phyloP scores from a whole-genome alignment of 1,140 invertebrate species.

The Papilio machaon region DNA sequence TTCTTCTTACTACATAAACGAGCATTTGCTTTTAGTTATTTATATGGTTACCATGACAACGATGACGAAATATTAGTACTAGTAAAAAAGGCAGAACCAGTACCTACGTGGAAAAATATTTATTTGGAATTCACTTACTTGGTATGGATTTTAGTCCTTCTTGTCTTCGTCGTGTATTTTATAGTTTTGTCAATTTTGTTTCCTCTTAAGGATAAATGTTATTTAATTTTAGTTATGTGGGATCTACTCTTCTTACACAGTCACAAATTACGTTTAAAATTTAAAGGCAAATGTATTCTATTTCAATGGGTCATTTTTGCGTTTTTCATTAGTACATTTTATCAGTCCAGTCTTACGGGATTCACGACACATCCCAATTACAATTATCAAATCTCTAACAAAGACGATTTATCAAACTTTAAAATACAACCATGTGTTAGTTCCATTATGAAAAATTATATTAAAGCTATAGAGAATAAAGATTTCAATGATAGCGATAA shows the following conservation, averaged over 20 bases:
- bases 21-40: conserved; percentile 51
- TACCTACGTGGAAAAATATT: conserved; percentile 54
- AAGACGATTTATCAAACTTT: conserved; percentile 36
- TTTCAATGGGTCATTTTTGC: conserved; percentile 47
- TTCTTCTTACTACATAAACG: conserved; percentile 52
- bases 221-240: conserved; percentile 51
- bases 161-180: conserved; percentile 49
- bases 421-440: not conserved
- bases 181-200: conserved; percentile 50
- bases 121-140: conserved; percentile 55
- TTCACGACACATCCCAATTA: conserved; percentile 37
- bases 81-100: conserved; percentile 52
- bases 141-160: conserved; percentile 57
- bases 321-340: conserved; percentile 43
- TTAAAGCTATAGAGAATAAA: not conserved
- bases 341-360: conserved; percentile 44
- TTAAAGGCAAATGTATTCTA: conserved; percentile 34
- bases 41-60: conserved; percentile 50
- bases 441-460: not conserved
- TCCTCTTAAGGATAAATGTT: conserved; percentile 30
- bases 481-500: not conserved
- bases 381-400: conserved; percentile 43
- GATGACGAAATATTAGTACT: conserved; percentile 54
- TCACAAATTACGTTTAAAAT: conserved; percentile 34
- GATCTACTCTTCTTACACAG: conserved; percentile 50